Evolutionary conservation across 1,140 invertebrate genomes (phyloP).

Genomic region (Trachymyrmex septentrionalis): DNA sequence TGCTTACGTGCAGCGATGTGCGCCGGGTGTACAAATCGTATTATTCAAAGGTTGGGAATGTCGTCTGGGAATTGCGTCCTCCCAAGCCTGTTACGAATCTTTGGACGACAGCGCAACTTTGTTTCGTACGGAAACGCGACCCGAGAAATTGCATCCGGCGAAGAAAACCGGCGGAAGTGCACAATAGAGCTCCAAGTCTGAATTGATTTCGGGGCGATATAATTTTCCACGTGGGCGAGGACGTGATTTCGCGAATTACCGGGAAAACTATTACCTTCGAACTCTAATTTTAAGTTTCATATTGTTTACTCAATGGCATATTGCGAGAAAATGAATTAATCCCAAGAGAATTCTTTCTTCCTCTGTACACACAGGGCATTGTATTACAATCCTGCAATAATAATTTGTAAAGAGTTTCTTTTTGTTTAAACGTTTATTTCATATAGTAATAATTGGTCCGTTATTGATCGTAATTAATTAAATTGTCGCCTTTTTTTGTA

Average conservation of each 20-base stretch:
- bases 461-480: neutral
- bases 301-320: conserved; percentile 23
- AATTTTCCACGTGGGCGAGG: conserved; percentile 24
- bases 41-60: conserved; percentile 30
- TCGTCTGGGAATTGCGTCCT: conserved; percentile 16
- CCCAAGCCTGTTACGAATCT: conserved; percentile 19
- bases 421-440: neutral
- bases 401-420: neutral
- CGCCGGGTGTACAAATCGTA: conserved; percentile 10
- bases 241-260: conserved; percentile 31
- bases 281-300: conserved; percentile 12
- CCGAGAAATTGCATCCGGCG: conserved; percentile 32
- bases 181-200: conserved; percentile 20
- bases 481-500: neutral
- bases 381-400: neutral
- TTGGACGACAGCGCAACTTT: conserved; percentile 19
- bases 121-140: conserved; percentile 45
- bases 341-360: neutral
- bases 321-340: neutral
- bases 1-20: neutral
- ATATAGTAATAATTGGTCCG: neutral
- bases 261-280: conserved; percentile 45
- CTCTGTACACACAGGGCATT: neutral
- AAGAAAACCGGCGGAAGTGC: conserved; percentile 39
- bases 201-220: conserved; percentile 35